Percentiles rank a stretch among this genome's conserved stretches.
These are phyloP conservation scores for Phortica variegata DNA, from an alignment of 1,140 invertebrate species.

Conservation along the genomic window DNA sequence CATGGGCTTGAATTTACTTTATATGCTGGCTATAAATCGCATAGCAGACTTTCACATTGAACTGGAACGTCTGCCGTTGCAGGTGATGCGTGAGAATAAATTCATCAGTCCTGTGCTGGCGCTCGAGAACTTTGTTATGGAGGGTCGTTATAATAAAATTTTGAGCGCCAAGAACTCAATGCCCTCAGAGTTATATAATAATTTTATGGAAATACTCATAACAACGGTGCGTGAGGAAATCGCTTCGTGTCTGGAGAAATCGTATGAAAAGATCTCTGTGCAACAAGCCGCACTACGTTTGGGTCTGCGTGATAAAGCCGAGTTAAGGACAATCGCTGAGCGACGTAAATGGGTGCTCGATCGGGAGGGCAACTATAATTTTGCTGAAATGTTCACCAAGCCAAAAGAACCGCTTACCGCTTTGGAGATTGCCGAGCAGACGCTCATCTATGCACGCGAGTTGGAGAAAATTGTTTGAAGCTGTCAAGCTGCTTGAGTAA, in stretches of 20 bases:
- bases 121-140: conserved; percentile 98
- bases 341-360: conserved; percentile 80
- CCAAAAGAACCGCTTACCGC: conserved; percentile 82
- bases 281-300: conserved; percentile 86
- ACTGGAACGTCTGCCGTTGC: conserved; percentile 86
- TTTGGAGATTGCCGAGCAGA: conserved; percentile 83
- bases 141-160: conserved; percentile 96
- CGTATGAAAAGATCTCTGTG: conserved; percentile 85
- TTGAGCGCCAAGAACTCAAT: conserved; percentile 75
- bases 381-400: conserved; percentile 67
- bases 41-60: conserved; percentile 99
- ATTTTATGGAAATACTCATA: conserved; percentile 95
- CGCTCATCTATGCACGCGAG: conserved; percentile 95
- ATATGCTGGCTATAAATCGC: conserved; percentile 93
- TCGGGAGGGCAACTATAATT: conserved; percentile 77
- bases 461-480: conserved; percentile 96
- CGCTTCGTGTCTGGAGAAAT: conserved; percentile 93
- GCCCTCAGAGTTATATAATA: conserved; percentile 90
- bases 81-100: conserved; percentile 86
- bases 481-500: too few relatives aligned
- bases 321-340: conserved; percentile 74
- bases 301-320: conserved; percentile 73
- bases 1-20: conserved; percentile 91
- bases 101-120: conserved; percentile 94
- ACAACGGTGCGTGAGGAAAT: conserved; percentile 97